Evolutionary conservation across 2,113 vertebrate genomes (phyloP).

Genomic region (Chascanopsetta lugubris): DNA sequence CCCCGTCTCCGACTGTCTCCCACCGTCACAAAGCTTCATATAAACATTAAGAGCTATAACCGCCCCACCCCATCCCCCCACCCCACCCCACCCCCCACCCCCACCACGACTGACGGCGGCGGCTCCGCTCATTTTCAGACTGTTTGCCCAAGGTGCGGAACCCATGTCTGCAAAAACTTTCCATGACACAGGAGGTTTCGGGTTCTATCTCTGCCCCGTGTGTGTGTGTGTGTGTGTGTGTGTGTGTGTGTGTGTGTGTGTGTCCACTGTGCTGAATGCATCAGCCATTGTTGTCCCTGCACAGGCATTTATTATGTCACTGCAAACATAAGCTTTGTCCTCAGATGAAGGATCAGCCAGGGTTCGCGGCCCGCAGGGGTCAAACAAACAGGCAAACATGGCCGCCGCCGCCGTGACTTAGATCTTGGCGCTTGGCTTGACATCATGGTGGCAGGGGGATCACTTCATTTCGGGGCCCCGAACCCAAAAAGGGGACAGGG

Average conservation of each 20-base stretch:
- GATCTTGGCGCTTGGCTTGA: constrained; percentile 50
- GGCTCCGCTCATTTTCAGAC: constrained; percentile 38
- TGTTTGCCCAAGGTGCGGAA: constrained; percentile 71
- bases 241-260: constrained; percentile 25
- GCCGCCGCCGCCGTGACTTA: constrained; percentile 57
- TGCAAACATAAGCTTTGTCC: constrained; percentile 80
- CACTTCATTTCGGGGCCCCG: not conserved
- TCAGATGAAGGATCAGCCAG: constrained; percentile 76
- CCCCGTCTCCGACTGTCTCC: constrained; percentile 51
- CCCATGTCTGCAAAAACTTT: constrained; percentile 65
- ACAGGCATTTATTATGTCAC: constrained; percentile 76
- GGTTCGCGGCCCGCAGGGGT: constrained; percentile 69
- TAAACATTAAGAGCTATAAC: constrained; percentile 54
- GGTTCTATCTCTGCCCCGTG: too few species aligned
- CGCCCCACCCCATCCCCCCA: too few species aligned
- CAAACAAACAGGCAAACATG: constrained; percentile 79
- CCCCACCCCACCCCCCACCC: too few species aligned
- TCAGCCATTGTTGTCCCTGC: constrained; percentile 75
- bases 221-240: constrained; percentile 15
- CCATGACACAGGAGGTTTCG: constrained; percentile 67
- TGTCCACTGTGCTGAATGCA: constrained; percentile 74
- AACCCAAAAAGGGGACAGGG: not conserved
- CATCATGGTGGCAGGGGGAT: constrained; percentile 36
- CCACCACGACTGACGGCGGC: not conserved
- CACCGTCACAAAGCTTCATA: constrained; percentile 59